Percentiles rank a stretch among this genome's conserved stretches.
Evolutionary conservation across 2,888 invertebrate species (phyloP).

Genomic region (Dermolepida albohirtum): DNA sequence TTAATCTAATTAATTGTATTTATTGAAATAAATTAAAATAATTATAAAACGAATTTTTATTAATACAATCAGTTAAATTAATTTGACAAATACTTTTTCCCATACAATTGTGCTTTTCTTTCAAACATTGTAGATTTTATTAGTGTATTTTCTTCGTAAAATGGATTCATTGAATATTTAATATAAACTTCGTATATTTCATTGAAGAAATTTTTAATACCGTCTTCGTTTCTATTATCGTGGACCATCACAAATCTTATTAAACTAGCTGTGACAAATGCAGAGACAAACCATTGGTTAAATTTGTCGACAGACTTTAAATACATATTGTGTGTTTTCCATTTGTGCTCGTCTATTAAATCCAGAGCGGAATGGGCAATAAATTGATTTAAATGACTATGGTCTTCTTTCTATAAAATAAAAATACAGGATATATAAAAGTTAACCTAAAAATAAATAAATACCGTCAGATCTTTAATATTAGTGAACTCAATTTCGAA

Average conservation of each 20-base stretch:
- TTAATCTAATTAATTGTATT: neutral
- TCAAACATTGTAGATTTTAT: conserved; percentile 95
- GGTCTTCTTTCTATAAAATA: conserved; percentile 87
- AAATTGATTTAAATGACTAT: conserved; percentile 96
- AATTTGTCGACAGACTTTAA: conserved; percentile 98
- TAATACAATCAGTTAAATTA: conserved; percentile 59
- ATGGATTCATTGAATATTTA: conserved; percentile 95
- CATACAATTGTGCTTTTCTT: conserved; percentile 89
- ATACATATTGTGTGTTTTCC: conserved; percentile 95
- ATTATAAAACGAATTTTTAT: neutral
- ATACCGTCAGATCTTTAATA: conserved; percentile 90
- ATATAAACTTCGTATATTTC: conserved; percentile 98
- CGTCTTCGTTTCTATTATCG: conserved; percentile 96
- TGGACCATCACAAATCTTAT: conserved; percentile 98
- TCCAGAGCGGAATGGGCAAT: conserved; percentile 99
- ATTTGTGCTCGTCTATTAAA: conserved; percentile 96
- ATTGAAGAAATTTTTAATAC: conserved; percentile 97
- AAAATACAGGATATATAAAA: conserved; percentile 41
- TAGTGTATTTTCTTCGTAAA: conserved; percentile 92
- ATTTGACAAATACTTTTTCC: conserved; percentile 86
- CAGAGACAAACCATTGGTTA: conserved; percentile 99
- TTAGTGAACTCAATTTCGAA: conserved; percentile 96
- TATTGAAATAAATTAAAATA: neutral
- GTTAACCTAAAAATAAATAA: conserved; percentile 9
- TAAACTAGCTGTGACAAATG: conserved; percentile 97